These are phyloP conservation scores for Chalcis sispes DNA, from an alignment of 2,888 invertebrate genomes.

Conservation along the genomic window DNA sequence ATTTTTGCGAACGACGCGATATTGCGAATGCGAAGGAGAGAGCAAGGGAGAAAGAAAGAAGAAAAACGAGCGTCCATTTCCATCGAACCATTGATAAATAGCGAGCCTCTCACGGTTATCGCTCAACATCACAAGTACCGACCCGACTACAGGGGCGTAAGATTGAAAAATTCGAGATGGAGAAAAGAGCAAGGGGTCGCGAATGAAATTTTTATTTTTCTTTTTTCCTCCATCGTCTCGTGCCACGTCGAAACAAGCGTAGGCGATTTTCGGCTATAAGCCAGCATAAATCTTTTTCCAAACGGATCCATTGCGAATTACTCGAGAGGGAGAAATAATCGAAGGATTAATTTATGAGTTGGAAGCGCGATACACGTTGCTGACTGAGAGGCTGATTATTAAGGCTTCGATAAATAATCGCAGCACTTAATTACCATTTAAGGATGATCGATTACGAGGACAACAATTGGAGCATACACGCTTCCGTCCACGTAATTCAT, in stretches of 20 bases:
- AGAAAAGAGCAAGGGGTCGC: not conserved
- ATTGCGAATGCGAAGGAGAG: too few relatives aligned
- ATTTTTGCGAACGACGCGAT: too few relatives aligned
- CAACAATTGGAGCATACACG: too few relatives aligned
- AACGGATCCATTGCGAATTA: not conserved
- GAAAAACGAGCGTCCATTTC: conserved; percentile 59
- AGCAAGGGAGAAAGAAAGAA: conserved; percentile 46
- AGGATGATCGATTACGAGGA: too few relatives aligned
- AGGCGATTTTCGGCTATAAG: too few relatives aligned
- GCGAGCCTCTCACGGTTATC: conserved; percentile 41
- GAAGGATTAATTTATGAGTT: too few relatives aligned
- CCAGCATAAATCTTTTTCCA: not conserved
- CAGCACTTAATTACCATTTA: too few relatives aligned
- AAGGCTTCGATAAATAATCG: too few relatives aligned
- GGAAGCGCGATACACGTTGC: too few relatives aligned
- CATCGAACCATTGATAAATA: conserved; percentile 58
- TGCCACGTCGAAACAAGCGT: too few relatives aligned
- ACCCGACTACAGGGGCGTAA: conserved; percentile 1
- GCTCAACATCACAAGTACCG: conserved; percentile 41
- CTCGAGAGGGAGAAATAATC: not conserved
- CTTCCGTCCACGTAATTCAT: too few relatives aligned
- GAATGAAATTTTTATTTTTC: not conserved
- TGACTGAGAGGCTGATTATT: too few relatives aligned
- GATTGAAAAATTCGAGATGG: conserved; percentile 20
- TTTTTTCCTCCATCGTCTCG: conserved; percentile 1